Base-by-base conservation (phyloP, 1,140 invertebrate species). In the Aphelinus certus region DNA sequence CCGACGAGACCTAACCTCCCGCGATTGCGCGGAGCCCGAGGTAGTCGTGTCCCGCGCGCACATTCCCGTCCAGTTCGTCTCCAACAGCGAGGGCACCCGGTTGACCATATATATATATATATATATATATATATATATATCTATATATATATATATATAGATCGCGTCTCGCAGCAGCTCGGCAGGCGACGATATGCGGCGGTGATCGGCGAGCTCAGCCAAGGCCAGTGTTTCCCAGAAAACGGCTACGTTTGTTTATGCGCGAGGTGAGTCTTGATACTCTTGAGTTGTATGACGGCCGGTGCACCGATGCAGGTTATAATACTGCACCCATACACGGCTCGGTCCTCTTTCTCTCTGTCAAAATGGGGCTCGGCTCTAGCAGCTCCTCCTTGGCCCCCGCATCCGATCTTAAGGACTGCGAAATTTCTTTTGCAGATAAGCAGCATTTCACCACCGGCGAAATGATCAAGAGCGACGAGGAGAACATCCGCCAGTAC, bases 381-480 rank as follows among this genome's bases (percentile, higher is more conserved):
- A 26, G 26, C 26, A 26, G 26, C 26, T 26, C 26, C 26, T 26
- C 26, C 26, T 26, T 26, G 26, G 26, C 26, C 26, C 26, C 26
- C 26, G 26, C 26, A 26, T 26, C 26, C 26, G 26, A 26, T 26
- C 26, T 26, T 26, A 26, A 26, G 26, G 26, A 26, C 26, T 26
- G 26, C 26, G 26, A 26, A 26, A 26, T 26, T 26, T 26, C 26
- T 26, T 26, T 26, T 26, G 26, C 26, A 26, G 26, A 26, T 26
- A 26, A 26, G 26, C 26, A 26, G 26, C 26, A 26, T 26, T 26
- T 26, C 26, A 57, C 7, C 7, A 68, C 53, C 48, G 49, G 46
- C 78, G 76, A 81, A 55, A 85, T 86, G 84, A 84, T 84, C 45
- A 85, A 85, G 77, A 76, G 79, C 42, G 78, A 73, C 53, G 83